Base-by-base conservation (phyloP, 2,888 invertebrate species). In the Brachypalpus laphriformis region DNA sequence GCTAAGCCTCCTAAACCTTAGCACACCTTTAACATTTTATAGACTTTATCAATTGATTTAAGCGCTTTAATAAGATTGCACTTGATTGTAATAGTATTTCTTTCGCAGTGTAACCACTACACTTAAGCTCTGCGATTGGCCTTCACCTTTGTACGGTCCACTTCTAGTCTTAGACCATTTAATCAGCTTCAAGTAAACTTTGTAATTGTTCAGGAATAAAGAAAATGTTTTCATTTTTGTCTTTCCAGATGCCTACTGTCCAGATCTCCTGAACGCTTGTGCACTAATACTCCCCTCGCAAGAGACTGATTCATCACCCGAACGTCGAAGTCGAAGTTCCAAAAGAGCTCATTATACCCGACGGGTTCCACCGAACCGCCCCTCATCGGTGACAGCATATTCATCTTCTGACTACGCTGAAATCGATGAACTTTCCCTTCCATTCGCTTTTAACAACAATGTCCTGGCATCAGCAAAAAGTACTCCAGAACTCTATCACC, bases 241-340 rank as follows among this genome's bases (percentile, higher is more conserved):
- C n/a, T 57, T 86, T 87, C 0, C 86, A 91, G 91, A 89, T 89
- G 90, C 90, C 22, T 91, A 91, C 77, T 91, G 91, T 76, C 91
- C 91, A 7, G 91, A 91, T 81, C 85, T 91, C 34, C 61, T 91
- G 65, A 89, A 91, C 82, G 90, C 91, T n/a, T 91, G 91, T 80
- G 89, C 91, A 59, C 76, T 91, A 75, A 91, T 91, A 37, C 87
- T 91, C 25, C 89, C 89, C 47, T 89, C 89, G 70, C 89, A 90
- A 78, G 88, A 87, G 78, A 90, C 90, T 63, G 90, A 90, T 80
- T 90, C 89, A 59, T 90, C 91, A 49, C 89, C 89, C 37, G 90
- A 90, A n/a, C 89, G 89, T 56, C 89, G 90, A 65, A 90, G 90
- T 63, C 34, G 40, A 47, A 47, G 11, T 47, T 56, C 11, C 8